Percentiles rank a stretch among this genome's conserved stretches.
phyloP scores from a whole-genome alignment of 2,113 vertebrate species.

The Thermophis baileyi region DNA sequence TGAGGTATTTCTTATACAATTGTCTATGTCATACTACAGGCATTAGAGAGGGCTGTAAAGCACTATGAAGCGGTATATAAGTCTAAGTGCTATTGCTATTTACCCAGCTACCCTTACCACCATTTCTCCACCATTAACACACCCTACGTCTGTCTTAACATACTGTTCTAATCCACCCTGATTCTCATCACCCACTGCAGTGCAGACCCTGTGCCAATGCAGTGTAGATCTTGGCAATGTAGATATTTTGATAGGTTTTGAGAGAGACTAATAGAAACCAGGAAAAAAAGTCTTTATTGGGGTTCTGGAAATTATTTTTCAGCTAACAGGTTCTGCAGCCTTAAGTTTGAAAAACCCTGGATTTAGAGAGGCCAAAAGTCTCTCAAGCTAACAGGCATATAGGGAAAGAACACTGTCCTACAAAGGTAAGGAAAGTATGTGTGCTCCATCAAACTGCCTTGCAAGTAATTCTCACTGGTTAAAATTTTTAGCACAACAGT shows the following conservation, averaged over 20 bases:
- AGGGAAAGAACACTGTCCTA: not conserved
- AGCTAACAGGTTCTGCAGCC: not conserved
- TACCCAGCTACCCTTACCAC: not conserved
- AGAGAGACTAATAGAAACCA: not conserved
- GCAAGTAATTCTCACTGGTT: not conserved
- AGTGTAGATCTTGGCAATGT: not conserved
- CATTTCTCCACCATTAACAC: not conserved
- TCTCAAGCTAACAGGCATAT: not conserved
- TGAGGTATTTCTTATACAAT: not conserved
- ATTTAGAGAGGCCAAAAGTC: not conserved
- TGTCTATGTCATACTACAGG: not conserved
- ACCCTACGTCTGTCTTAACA: not conserved
- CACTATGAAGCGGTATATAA: no score
- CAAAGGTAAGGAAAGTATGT: not conserved
- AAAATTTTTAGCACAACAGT: not conserved
- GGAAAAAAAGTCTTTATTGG: not conserved
- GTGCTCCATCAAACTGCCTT: not conserved
- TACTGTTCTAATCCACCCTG: not conserved
- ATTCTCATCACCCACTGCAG: not conserved
- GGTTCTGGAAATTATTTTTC: not conserved
- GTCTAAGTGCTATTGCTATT: no score
- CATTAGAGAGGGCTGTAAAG: no score
- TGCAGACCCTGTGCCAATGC: not conserved
- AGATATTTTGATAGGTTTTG: not conserved
- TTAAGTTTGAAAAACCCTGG: not conserved